Evolutionary conservation across 2,113 vertebrate genomes (phyloP).

Genomic region (Odobenus rosmarus): DNA sequence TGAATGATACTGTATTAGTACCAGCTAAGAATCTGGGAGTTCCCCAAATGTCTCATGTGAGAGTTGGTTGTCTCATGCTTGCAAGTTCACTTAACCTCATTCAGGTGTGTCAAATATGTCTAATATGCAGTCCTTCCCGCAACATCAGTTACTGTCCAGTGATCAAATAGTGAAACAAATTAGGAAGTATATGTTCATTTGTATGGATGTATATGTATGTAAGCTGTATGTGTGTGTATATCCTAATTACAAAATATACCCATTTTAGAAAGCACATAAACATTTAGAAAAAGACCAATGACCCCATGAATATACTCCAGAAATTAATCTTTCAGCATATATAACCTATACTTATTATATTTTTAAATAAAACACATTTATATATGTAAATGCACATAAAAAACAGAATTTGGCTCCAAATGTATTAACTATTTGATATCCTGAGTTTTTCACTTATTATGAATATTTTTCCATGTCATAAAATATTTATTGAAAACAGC

Average conservation of each 20-base stretch:
- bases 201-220: not conserved
- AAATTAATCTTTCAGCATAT: not conserved
- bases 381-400: not conserved
- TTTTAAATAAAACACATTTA: not conserved
- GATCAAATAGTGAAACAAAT: slow-evolving; percentile 47
- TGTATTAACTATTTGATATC: not conserved
- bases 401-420: not conserved
- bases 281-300: not conserved
- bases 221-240: not conserved
- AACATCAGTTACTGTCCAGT: not conserved
- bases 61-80: not conserved
- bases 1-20: not conserved
- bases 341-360: not conserved
- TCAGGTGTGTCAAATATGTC: not conserved
- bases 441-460: slow-evolving; percentile 1
- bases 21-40: not conserved
- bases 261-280: not conserved
- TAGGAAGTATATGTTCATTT: not conserved
- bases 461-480: slow-evolving; percentile 6
- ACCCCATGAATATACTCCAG: not conserved
- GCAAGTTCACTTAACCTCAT: not conserved
- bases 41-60: not conserved
- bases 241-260: not conserved
- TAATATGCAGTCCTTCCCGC: not conserved
- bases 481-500: slow-evolving; percentile 45